Evolutionary conservation across 1,140 invertebrate genomes (phyloP).

Genomic region (Eriosoma lanigerum): DNA sequence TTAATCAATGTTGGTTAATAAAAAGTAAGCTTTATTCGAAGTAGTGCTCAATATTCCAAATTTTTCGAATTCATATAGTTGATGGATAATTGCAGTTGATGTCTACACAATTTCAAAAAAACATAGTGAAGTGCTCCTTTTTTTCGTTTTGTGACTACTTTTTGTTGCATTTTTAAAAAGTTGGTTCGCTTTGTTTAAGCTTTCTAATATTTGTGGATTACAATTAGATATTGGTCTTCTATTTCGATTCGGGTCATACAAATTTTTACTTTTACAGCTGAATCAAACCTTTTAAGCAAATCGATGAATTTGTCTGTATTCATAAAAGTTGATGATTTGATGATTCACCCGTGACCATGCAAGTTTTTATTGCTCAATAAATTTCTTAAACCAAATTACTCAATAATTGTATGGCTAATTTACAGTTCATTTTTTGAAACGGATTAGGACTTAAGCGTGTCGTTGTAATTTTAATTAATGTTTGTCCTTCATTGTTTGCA

Average conservation of each 20-base stretch:
- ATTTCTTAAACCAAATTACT: slow-evolving; percentile 4
- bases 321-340: neutral
- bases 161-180: neutral
- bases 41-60: neutral
- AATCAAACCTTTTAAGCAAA: neutral
- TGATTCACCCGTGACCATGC: neutral
- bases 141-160: neutral
- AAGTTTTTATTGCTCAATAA: slow-evolving; percentile 21
- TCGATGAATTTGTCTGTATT: neutral
- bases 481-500: neutral
- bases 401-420: neutral
- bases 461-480: neutral
- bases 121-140: neutral
- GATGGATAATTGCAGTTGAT: neutral
- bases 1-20: no score
- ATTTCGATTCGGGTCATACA: neutral
- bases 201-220: neutral
- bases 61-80: neutral
- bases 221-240: neutral
- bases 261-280: neutral
- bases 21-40: no score
- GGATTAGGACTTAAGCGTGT: neutral
- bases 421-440: neutral
- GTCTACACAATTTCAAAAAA: neutral
- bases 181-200: neutral